A percentile compares a stretch with the other conserved stretches of the same genome.
These are phyloP conservation scores for Pterocles gutturalis DNA, from an alignment of 2,113 vertebrate genomes.

Conservation along the genomic window DNA sequence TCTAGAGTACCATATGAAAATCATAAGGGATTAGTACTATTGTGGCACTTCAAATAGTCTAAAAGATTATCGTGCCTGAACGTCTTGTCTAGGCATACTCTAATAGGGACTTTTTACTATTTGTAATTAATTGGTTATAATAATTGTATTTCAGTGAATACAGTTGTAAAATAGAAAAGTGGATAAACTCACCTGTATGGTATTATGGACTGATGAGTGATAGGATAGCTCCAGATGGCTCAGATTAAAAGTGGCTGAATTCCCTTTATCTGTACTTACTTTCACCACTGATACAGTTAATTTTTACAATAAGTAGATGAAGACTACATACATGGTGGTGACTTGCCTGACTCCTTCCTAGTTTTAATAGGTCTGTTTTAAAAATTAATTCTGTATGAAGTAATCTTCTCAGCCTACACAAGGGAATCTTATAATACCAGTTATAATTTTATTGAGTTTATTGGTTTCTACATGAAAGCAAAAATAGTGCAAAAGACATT, in stretches of 20 bases:
- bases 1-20: slow-evolving; percentile 28
- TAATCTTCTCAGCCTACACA: neutral
- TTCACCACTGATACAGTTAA: neutral
- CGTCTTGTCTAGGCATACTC: neutral
- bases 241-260: neutral
- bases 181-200: neutral
- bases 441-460: slow-evolving; percentile 17
- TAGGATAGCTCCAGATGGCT: neutral
- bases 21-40: neutral
- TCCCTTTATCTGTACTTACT: neutral
- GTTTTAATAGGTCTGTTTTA: slow-evolving; percentile 36
- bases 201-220: neutral
- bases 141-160: neutral
- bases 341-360: neutral
- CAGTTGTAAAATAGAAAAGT: neutral
- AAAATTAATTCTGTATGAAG: slow-evolving; percentile 56
- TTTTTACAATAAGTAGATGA: neutral
- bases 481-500: neutral
- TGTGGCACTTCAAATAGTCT: neutral
- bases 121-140: neutral
- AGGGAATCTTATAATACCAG: neutral
- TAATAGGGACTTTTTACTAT: neutral
- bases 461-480: slow-evolving; percentile 37
- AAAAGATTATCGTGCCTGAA: neutral
- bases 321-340: neutral